Percentiles rank a stretch among this genome's conserved stretches.
Evolutionary conservation across 35 echinoderm and acorn worm genomes (phyloP).

Genomic region (Apostichopus californicus): DNA sequence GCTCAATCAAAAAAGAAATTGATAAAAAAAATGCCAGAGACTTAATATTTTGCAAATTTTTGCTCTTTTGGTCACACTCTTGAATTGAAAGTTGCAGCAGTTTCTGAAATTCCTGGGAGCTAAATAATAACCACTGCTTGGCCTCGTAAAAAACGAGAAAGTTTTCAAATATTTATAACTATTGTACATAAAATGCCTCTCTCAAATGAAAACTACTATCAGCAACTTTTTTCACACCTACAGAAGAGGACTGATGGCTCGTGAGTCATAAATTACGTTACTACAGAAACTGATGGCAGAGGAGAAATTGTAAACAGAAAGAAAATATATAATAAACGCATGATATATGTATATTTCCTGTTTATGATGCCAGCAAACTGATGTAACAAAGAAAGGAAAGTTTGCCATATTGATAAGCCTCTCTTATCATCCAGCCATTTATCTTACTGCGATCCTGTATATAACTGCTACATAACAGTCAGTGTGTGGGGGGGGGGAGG

Average conservation of each 20-base stretch:
- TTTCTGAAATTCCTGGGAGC: too few species aligned
- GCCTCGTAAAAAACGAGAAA: background rate
- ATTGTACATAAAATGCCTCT: background rate
- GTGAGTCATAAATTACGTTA: background rate
- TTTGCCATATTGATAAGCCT: background rate
- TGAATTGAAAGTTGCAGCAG: too few species aligned
- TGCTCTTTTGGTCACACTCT: too few species aligned
- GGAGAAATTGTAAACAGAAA: background rate
- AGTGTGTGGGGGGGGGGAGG: background rate
- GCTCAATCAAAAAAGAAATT: too few species aligned
- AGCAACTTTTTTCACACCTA: slow-evolving; percentile 1
- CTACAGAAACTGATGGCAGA: background rate
- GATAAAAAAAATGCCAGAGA: background rate
- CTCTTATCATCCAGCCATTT: background rate
- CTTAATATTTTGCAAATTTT: too few species aligned
- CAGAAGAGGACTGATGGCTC: background rate
- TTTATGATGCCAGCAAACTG: background rate
- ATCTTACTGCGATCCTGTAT: background rate
- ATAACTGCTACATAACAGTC: background rate
- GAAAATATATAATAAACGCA: background rate
- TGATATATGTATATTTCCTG: background rate
- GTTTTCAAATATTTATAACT: slow-evolving; percentile 5
- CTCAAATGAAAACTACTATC: background rate
- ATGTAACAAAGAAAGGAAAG: background rate
- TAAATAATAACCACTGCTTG: background rate